Evolutionary conservation across 2,797 vertebrate species (phyloP), one percentile per base, ranked within the genome.

Genomic region (Spizella passerina): DNA sequence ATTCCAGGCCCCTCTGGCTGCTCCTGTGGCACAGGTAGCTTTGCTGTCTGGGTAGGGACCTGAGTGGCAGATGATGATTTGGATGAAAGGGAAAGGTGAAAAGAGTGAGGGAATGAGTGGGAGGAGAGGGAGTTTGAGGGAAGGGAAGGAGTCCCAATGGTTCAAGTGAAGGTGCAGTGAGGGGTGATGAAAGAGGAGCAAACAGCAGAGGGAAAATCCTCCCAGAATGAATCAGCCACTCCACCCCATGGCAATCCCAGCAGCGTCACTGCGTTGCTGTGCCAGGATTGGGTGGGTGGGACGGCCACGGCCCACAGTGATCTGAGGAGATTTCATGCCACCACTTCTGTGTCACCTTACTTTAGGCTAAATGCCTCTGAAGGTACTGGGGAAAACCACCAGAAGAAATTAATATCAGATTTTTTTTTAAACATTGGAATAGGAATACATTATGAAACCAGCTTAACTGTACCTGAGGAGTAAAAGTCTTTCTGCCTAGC

Each of bases 101-200:
- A 8, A 21, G 9, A 12, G 7, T 27, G 38, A 55, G 41, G 9
- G 38, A 78, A 39, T 36, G 32, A 87, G 56, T 0, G 0, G 26
- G 32, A 83, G 23, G 30, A 43, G 34, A 66, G 36, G 17, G 61
- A 70, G 43, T 52, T 50, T 50, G 24, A 19, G 50, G 27, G 24
- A 53, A 46, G 21, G 44, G 19, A 71, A 61, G 41, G 66, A 64
- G 41, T 71, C 21, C 27, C 10, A 30, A 16, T 30, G 44, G 30
- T 20, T 93, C 26, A 44, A 56, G 17, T 2, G 2, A 81, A 81
- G 34, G 13, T 27, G 20, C 23, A 38, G 26, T 49, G 63, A 64
- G 19, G 46, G 26, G n/a, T 49, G 44, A 59, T 60, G 36, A 52
- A 61, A 81, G 65, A 72, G 10, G 26, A 82, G 24, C 29, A 72